These are phyloP conservation scores for Sternotherus odoratus DNA, from an alignment of 2,797 vertebrate genomes.

Conservation along the genomic window DNA sequence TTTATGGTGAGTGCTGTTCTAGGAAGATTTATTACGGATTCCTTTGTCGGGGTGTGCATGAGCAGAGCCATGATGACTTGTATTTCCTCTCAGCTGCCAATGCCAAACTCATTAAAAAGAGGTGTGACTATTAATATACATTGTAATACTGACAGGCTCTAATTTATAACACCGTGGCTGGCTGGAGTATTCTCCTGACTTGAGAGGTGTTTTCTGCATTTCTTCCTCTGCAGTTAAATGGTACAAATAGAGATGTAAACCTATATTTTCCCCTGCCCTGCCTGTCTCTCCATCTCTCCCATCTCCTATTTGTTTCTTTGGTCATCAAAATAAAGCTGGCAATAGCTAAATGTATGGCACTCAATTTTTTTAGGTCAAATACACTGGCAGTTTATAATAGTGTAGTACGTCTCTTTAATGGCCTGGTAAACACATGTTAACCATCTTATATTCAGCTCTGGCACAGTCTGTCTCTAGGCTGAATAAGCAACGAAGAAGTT, in stretches of 20 bases:
- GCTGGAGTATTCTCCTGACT: slow-evolving; percentile 88
- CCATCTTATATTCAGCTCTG: slow-evolving; percentile 55
- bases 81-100: slow-evolving; percentile 99
- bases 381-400: slow-evolving; percentile 63
- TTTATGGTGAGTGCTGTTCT: slow-evolving; percentile 99
- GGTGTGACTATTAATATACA: slow-evolving; percentile 99
- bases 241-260: slow-evolving; percentile 78
- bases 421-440: slow-evolving; percentile 72
- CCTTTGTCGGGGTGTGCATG: slow-evolving; percentile 98
- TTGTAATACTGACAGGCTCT: slow-evolving; percentile 99
- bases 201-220: slow-evolving; percentile 84
- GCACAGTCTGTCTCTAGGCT: slow-evolving; percentile 63
- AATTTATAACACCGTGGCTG: slow-evolving; percentile 98
- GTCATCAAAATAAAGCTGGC: slow-evolving; percentile 63
- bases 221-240: slow-evolving; percentile 81
- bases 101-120: slow-evolving; percentile 99
- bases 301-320: slow-evolving; percentile 62
- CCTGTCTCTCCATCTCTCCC: slow-evolving; percentile 1
- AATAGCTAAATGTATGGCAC: slow-evolving; percentile 59
- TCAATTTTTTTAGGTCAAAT: slow-evolving; percentile 72
- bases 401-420: slow-evolving; percentile 55
- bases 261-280: slow-evolving; percentile 49
- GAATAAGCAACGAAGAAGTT: slow-evolving; percentile 72
- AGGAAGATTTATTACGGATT: slow-evolving; percentile 99
- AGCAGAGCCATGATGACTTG: slow-evolving; percentile 99